Evolutionary conservation across 2,888 invertebrate genomes (phyloP).

Genomic region (Luffia ferchaultella): DNA sequence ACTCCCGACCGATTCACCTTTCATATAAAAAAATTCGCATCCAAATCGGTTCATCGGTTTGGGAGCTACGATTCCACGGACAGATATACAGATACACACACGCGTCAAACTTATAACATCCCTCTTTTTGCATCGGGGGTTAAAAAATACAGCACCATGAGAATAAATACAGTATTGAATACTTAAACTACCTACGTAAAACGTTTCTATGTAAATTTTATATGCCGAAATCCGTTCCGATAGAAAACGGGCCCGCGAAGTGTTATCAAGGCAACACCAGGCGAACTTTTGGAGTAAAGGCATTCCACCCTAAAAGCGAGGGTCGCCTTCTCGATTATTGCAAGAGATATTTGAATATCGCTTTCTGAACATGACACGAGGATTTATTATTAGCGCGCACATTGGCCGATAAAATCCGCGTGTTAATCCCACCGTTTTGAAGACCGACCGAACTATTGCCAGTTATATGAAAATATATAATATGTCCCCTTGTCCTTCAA

Average conservation of each 20-base stretch:
- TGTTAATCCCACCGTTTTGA: conserved; percentile 1
- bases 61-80: no score
- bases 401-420: background rate
- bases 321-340: conserved; percentile 25
- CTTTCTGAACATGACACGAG: background rate
- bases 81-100: no score
- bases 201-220: conserved; percentile 59
- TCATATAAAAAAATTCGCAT: no score
- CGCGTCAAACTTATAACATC: no score
- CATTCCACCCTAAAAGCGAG: conserved; percentile 22
- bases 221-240: conserved; percentile 48
- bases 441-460: background rate
- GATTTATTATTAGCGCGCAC: conserved; percentile 2
- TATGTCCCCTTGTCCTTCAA: conserved; percentile 1
- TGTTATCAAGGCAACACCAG: conserved; percentile 36
- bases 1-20: no score
- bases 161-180: background rate
- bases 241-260: conserved; percentile 45
- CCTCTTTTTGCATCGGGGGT: no score
- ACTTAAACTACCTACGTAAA: conserved; percentile 21
- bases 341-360: conserved; percentile 29
- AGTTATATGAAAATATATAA: no score
- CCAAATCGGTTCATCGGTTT: no score
- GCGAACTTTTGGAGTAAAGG: conserved; percentile 58
- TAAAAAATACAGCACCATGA: background rate